Evolutionary conservation across 2,888 invertebrate species (phyloP), one percentile per base, ranked within the genome.

Genomic region (Dynastes tityus): DNA sequence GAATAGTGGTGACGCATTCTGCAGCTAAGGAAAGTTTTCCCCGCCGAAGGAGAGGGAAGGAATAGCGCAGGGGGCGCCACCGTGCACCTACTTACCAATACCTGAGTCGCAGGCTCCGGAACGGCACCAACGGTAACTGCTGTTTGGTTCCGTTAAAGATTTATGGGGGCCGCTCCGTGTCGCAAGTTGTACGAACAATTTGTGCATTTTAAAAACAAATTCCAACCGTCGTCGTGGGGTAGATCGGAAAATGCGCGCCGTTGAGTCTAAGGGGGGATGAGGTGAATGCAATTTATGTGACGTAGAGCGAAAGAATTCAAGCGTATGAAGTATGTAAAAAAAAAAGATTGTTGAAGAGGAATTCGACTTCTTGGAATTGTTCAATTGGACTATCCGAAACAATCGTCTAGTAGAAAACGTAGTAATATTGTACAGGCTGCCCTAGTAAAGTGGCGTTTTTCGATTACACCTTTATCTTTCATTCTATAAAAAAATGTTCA

Each of bases 201-300:
- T 77, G 68, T 58, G 68, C 77, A 77, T 68, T 77, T 77, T 55
- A 65, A 77, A 77, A 45, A 77, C 76, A 76, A 76, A 65, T 76
- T 51, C 65, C n/a, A 40, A 27, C 16, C 53, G 55, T 73, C 40
- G 73, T 29, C 37, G 51, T 29, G 55, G 16, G 55, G 13, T 37
- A 37, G 22, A 40, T 65, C 40, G 40, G 55, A 22, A 55, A 55
- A 45, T 45, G 45, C 45, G 45, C 45, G 45, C 45, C 45, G 45
- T 45, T 2, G 45, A 8, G 11, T 63, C 8, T 13, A 37, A 37
- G 63, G 2, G 63, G 9, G 13, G 13, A 29, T 32, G 63, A 2
- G 29, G 63, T 51, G 53, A 11, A 68, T 68, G 68, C 51, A 51
- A 68, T 68, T 68, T 68, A 51, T 68, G 51, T 51, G 68, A 68